Evolutionary conservation across 2,113 vertebrate species (phyloP), one percentile per base, ranked within the genome.

Genomic region (Bungarus multicinctus): DNA sequence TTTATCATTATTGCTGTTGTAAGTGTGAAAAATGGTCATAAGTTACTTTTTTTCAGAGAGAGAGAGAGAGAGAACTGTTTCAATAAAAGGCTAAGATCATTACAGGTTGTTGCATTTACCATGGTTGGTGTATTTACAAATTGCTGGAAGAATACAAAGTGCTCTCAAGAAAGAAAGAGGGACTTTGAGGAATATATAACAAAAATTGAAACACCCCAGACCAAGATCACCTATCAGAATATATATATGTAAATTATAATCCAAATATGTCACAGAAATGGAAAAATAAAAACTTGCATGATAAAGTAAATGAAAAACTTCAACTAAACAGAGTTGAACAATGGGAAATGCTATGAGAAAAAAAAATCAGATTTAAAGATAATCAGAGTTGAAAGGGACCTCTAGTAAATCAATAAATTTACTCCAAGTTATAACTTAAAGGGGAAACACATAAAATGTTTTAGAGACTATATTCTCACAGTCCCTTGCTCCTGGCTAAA

Each of bases 41-140:
- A 47, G 55, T 58, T 7, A 23, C 6, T 64, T 64, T 60, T 60
- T 30, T 30, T 30, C 25, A 27, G 6, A 57, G 22, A 3, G 55
- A 57, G 53, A 3, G 55, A 57, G 53, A 58, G 25, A 27, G 1
- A 60, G 60, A 64, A 92, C 52, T 43, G 8, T 55, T 95, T 93
- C 89, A 81, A 89, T 50, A 81, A 3, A 74, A 88, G 30, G 5
- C 91, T 34, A 92, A 94, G 90, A 60, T 69, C 91, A 88, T 45
- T 27, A 58, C 81, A 92, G 92, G 55, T 10, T 11, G 91, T 90
- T 93, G 88, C 54, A 74, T 74, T 74, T 74, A 74, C 69, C 16
- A 39, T 39, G 14, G 69, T 39, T 74, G n/a, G 20, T 39, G 16
- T 39, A 74, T 74, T 39, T 74, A 34, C 69, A 74, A 74, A 74